A percentile compares a stretch with the other conserved stretches of the same genome.
Conservation (phyloP, 2,888 invertebrate genomes). For the Mantis religiosa region DNA sequence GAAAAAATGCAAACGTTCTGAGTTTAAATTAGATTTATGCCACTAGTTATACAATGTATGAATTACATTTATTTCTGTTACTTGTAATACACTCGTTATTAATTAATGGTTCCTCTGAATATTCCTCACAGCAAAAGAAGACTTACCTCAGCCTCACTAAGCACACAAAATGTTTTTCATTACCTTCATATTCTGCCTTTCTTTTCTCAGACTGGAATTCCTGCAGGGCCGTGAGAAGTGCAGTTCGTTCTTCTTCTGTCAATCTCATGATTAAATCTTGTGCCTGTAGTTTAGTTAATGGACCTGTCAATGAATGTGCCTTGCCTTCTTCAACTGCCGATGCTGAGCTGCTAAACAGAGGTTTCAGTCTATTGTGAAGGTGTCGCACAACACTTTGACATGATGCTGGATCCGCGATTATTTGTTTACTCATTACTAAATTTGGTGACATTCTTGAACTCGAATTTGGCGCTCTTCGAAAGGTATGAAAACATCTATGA, state of each 20-base stretch:
- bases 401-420: neutral
- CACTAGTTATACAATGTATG: too few species aligned
- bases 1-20: neutral
- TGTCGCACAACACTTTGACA: neutral
- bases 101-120: too few species aligned
- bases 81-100: too few species aligned
- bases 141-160: neutral
- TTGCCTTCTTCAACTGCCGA: slow-evolving; percentile 1
- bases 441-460: neutral
- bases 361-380: neutral
- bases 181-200: slow-evolving; percentile 78
- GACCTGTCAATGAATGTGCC: slow-evolving; percentile 34
- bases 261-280: slow-evolving; percentile 68
- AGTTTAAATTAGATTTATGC: neutral
- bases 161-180: neutral
- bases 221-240: slow-evolving; percentile 63
- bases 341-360: neutral
- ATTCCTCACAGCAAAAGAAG: too few species aligned
- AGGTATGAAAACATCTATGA: neutral
- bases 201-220: slow-evolving; percentile 70
- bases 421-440: neutral
- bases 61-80: too few species aligned
- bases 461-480: slow-evolving; percentile 13
- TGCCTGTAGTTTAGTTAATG: slow-evolving; percentile 65
- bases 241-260: slow-evolving; percentile 66